Base-by-base conservation (phyloP, 2,888 invertebrate species). In the Lacanobia oleracea region DNA sequence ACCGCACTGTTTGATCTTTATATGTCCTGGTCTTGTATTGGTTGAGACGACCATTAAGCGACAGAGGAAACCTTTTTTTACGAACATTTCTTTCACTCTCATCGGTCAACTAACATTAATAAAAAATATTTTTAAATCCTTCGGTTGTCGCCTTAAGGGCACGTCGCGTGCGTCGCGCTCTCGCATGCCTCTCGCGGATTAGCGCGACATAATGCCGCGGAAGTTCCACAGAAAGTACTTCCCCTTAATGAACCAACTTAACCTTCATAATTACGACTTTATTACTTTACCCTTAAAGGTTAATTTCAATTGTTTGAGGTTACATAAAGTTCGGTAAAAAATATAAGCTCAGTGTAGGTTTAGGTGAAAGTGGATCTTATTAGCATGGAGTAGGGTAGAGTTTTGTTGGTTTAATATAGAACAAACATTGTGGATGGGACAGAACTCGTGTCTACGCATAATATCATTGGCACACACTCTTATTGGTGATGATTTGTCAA, bases 381-480 rank as follows among this genome's bases (percentile, higher is more conserved):
- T 61, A 27, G 21, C 40, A 62, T 51, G 50, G n/a, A 18, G 21
- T 77, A 84, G 53, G 84, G 83, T 81, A 10, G 70, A 69, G 59
- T 79, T 81, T 81, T 72, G 77, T 77, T 73, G 79, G 78, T 71
- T 67, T 67, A 71, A 21, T 56, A 37, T 37, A 60, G 69, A 75
- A 77, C 67, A 87, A 87, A 87, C 75, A 85, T 60, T 50, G 77
- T 87, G 88, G 89, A 86, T 88, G 89, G 85, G 85, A 86, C 85
- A 83, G 87, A 84, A 90, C 91, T 93, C 95, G 94, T 95, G 95
- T 92, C 94, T 91, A 90, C 91, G 95, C 95, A 95, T 95, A 95
- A 95, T 95, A 93, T 94, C 93, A 93, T 93, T 91, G 91, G 91
- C 93, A 93, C 88, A 93, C 92, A 93, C 91, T 91, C 73, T 89